Evolutionary conservation across 2,888 invertebrate species (phyloP).

Genomic region (Polyommatus icarus): DNA sequence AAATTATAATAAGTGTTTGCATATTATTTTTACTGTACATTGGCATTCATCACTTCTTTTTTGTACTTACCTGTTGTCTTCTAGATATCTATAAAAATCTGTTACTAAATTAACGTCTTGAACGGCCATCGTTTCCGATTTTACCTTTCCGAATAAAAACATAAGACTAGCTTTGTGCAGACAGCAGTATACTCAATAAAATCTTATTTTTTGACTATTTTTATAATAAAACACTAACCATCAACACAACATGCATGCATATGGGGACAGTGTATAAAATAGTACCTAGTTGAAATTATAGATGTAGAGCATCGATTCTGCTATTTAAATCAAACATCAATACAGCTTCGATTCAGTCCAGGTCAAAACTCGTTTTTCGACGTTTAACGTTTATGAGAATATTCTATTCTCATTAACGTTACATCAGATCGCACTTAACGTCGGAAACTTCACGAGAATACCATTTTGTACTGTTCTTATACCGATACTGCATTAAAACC

Average conservation of each 20-base stretch:
- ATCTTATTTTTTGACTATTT: not conserved
- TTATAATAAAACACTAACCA: not conserved
- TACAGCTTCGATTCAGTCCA: not conserved
- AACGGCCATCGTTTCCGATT: not conserved
- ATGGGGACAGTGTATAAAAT: conserved; percentile 19
- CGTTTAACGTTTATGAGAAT: too few species aligned
- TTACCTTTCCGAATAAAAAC: not conserved
- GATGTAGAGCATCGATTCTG: not conserved
- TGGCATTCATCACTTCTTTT: not conserved
- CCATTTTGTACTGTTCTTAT: not conserved
- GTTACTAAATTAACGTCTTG: not conserved
- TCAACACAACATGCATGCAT: not conserved
- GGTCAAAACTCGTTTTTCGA: too few species aligned
- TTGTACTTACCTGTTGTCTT: too few species aligned
- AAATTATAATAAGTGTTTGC: not conserved
- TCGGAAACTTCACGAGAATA: not conserved
- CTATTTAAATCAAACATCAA: not conserved
- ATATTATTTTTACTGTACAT: not conserved
- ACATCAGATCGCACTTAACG: not conserved
- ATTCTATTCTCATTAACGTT: too few species aligned
- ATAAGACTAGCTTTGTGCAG: not conserved
- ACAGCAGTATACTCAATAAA: not conserved
- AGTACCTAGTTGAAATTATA: conserved; percentile 14
- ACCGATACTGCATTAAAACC: not conserved
- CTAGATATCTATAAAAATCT: too few species aligned